These are phyloP conservation scores for Tachuris rubrigastra DNA, from an alignment of 2,113 vertebrate species.

Conservation along the genomic window DNA sequence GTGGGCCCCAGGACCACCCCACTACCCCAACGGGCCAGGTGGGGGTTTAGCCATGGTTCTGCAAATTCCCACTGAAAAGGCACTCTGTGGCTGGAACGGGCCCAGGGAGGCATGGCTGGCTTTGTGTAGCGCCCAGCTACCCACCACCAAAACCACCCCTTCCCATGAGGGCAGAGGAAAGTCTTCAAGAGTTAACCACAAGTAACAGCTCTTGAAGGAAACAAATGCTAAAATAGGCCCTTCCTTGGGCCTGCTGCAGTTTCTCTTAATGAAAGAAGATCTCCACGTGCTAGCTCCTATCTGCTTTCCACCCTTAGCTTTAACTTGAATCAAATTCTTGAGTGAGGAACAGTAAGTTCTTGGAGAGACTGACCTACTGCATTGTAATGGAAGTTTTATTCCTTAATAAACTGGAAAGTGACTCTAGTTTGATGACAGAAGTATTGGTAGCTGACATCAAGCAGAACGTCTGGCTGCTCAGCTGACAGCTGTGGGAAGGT, in stretches of 20 bases:
- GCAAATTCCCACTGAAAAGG: rapidly evolving
- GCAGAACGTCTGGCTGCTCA: not conserved
- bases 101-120: rapidly evolving
- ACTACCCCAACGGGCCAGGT: rapidly evolving
- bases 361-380: not conserved
- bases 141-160: not conserved
- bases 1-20: rapidly evolving
- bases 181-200: not conserved
- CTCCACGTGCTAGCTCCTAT: not conserved
- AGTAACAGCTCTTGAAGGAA: not conserved
- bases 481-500: not conserved
- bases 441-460: not conserved
- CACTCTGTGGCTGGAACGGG: rapidly evolving
- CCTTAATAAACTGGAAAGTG: not conserved
- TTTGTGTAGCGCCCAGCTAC: not conserved
- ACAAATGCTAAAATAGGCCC: not conserved
- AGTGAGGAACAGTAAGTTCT: not conserved
- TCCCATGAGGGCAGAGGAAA: not conserved
- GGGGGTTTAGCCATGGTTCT: not conserved
- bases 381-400: not conserved
- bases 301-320: not conserved
- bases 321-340: not conserved
- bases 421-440: not conserved
- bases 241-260: not conserved
- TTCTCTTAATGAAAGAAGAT: not conserved